A percentile compares a stretch with the other conserved stretches of the same genome.
These are phyloP conservation scores for Alaudala cheleensis DNA, from an alignment of 2,113 vertebrate species.

Conservation along the genomic window DNA sequence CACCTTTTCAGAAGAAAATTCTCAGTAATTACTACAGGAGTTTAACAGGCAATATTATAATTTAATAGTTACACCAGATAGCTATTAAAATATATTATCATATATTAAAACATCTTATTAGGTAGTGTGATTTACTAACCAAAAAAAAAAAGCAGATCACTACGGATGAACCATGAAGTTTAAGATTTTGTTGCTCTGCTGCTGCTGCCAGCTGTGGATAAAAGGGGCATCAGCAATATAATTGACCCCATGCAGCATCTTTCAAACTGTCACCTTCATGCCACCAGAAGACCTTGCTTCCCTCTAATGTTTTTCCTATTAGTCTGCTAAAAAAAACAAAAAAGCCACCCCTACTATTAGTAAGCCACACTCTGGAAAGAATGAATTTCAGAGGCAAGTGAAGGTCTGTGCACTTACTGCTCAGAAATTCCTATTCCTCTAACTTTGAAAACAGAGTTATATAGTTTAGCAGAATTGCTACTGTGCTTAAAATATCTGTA, in stretches of 20 bases:
- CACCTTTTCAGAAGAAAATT: not conserved
- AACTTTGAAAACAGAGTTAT: not conserved
- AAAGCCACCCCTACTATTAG: not conserved
- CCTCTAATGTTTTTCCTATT: not conserved
- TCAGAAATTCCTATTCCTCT: not conserved
- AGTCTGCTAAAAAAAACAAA: not conserved
- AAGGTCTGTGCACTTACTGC: not conserved
- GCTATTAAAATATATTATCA: slow-evolving; percentile 28
- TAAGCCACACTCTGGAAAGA: not conserved
- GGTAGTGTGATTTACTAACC: not conserved
- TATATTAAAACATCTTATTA: slow-evolving; percentile 21
- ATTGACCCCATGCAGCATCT: not conserved
- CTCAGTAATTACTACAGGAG: not conserved
- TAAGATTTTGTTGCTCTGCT: not conserved
- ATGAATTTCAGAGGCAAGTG: not conserved
- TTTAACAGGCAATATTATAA: slow-evolving; percentile 12
- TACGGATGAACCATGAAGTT: not conserved
- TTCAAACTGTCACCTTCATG: not conserved
- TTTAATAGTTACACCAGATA: not conserved
- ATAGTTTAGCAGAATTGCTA: not conserved
- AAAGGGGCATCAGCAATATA: not conserved
- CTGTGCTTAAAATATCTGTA: not conserved
- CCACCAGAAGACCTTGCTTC: not conserved
- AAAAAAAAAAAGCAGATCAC: not conserved
- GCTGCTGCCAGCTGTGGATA: not conserved